Percentiles rank a stretch among this genome's conserved stretches.
These are phyloP conservation scores for Drepana falcataria DNA, from an alignment of 2,888 invertebrate species.

Conservation along the genomic window DNA sequence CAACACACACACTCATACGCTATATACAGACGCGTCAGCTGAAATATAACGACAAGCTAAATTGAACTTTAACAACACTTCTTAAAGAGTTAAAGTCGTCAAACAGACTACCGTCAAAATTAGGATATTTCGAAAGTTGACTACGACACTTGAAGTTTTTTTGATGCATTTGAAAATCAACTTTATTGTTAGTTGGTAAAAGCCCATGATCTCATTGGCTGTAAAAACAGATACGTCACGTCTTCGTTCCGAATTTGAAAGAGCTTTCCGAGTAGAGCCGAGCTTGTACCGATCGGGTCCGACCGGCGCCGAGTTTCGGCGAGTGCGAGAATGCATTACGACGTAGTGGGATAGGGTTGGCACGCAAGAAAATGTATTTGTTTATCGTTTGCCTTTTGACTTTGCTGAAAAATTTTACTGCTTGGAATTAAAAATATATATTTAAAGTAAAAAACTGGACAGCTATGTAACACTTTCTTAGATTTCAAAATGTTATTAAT, in stretches of 20 bases:
- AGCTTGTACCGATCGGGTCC: constrained; percentile 75
- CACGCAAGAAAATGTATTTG: constrained; percentile 27
- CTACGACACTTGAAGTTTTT: constrained; percentile 53
- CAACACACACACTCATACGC: constrained; percentile 43
- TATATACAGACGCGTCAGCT: constrained; percentile 73
- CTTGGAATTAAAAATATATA: no score
- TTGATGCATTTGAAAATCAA: constrained; percentile 19
- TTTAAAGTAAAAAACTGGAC: no score
- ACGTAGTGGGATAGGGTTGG: constrained; percentile 60
- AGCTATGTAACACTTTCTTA: no score
- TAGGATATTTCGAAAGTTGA: constrained; percentile 73
- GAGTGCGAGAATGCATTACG: constrained; percentile 74
- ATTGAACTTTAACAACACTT: constrained; percentile 23
- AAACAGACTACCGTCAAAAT: constrained; percentile 43
- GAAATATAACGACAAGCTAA: constrained; percentile 44
- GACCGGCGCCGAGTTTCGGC: constrained; percentile 71
- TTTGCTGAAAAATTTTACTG: no score
- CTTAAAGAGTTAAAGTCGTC: constrained; percentile 30
- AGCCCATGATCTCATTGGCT: constrained; percentile 24
- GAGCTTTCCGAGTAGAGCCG: constrained; percentile 68
- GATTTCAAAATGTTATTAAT: no score
- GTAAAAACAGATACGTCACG: constrained; percentile 60
- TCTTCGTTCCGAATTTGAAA: constrained; percentile 66
- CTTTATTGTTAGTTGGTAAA: constrained; percentile 19
- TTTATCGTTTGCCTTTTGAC: background rate